A percentile compares a stretch with the other conserved stretches of the same genome.
These are phyloP conservation scores for Trachelus tabidus DNA, from an alignment of 2,888 invertebrate species.

Conservation along the genomic window DNA sequence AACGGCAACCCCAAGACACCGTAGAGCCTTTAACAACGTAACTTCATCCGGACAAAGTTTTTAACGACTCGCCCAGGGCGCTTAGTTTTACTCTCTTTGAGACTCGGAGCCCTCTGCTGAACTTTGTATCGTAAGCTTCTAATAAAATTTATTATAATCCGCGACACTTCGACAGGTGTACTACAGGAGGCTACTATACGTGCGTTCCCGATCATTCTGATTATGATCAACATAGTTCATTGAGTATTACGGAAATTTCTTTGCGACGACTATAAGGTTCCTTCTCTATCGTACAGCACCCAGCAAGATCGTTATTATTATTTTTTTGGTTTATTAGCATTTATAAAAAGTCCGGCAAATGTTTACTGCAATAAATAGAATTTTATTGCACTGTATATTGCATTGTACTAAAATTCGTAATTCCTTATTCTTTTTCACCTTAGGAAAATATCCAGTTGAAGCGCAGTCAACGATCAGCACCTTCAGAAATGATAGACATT, in stretches of 20 bases:
- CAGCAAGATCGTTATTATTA: not conserved
- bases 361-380: not conserved
- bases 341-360: no score
- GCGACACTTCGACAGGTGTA: slow-evolving; percentile 10
- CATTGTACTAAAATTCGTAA: not conserved
- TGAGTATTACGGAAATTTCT: not conserved
- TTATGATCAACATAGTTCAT: not conserved
- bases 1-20: not conserved
- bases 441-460: not conserved
- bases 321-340: not conserved
- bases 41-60: slow-evolving; percentile 17
- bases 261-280: not conserved
- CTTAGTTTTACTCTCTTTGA: slow-evolving; percentile 12
- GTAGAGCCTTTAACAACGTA: slow-evolving; percentile 17
- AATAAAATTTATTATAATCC: slow-evolving; percentile 19
- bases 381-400: not conserved
- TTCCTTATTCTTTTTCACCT: not conserved
- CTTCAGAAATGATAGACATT: not conserved
- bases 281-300: not conserved
- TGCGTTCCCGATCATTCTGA: not conserved
- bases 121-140: slow-evolving; percentile 2
- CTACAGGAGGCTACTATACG: not conserved
- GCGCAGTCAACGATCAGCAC: not conserved
- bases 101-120: not conserved
- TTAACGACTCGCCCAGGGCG: slow-evolving; percentile 19